Base-by-base conservation (phyloP, 2,888 invertebrate genomes). In the Heliconius ismenius region DNA sequence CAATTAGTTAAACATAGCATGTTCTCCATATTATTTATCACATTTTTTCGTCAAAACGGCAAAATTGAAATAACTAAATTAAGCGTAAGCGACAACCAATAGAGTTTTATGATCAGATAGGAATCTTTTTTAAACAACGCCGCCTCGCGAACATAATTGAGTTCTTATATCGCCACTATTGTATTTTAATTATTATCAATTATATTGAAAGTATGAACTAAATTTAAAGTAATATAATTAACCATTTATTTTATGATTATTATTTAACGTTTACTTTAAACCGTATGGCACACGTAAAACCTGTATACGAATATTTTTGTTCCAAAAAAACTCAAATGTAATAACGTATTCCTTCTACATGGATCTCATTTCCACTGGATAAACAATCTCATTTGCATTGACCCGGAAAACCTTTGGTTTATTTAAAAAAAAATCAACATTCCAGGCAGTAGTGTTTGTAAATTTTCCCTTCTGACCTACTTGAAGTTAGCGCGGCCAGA, bases 401-500 rank as follows among this genome's bases (percentile, higher is more conserved):
- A 91, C 90, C 91, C 89, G 90, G 89, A 92, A 92, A 91, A 84
- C 85, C 86, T 88, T 88, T 86, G 87, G 84, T 89, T 91, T 89
- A 90, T 91, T 92, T 79, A 78, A 90, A 91, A 91, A 91, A 91
- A 91, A 91, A 88, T 86, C 88, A 87, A 88, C 89, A 88, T 86
- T 87, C 86, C 83, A 80, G 84, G 88, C 73, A 90, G 90, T 92
- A 92, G 92, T 92, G 91, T 93, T 93, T 92, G 92, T 93, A 92
- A 92, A 93, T 92, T 92, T 93, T 93, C 92, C 92, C 88, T 92
- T 32, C 88, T 93, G 93, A 94, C 93, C 93, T 93, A 94, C 92
- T 93, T 94, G 92, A 89, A 87, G 88, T 91, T 88, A 89, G 87
- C 84, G 84, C 83, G 83, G 84, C 93, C 91, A 92, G 84, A 83